Evolutionary conservation across 2,113 vertebrate genomes (phyloP), one percentile per base, ranked within the genome.

Genomic region (Zeus faber): DNA sequence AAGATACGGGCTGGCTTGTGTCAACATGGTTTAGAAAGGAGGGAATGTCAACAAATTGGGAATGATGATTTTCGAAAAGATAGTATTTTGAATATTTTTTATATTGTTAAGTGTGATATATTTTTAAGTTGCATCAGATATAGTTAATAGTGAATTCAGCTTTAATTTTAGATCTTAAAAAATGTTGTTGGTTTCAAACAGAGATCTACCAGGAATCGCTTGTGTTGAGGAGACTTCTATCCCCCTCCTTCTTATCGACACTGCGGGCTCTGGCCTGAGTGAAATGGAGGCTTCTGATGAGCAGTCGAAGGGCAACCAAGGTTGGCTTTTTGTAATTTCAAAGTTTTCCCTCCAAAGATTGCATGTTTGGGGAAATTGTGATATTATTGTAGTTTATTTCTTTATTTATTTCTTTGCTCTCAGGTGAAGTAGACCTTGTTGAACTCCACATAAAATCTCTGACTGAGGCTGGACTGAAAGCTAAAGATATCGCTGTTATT

Each of bases 371-470:
- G 6, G 6, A 21, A 1, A 21, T 10, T 3, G 13, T 5, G 2
- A 21, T 9, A 13, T 6, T 46, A n/a, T 7, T 1, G 16, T 10
- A 33, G 29, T 31, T 31, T 31, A 13, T 31, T 4, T 18, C 31
- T 6, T 47, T 18, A n/a, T n/a, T n/a, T n/a, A n/a, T n/a, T n/a
- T n/a, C n/a, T 52, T 40, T 60, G 22, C 47, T 21, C 29, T 56
- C 81, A 99, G 97, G 97, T 24, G 97, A 98, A 63, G 95, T 92
- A 3, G 91, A 92, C 52, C 92, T 99, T 16, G 93, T 91, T 1
- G 73, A 87, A 13, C 29, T 93, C 51, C 95, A 99, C 6, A 22
- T 97, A 69, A 92, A 91, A 40, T 88, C 93, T 2, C 80, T 99
- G 83, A 90, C 90, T 57, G 91, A 90, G 0, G 95, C 93, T 1